Conservation (phyloP, 1,140 invertebrate species). For the Pseudomyrmex sp. region DNA sequence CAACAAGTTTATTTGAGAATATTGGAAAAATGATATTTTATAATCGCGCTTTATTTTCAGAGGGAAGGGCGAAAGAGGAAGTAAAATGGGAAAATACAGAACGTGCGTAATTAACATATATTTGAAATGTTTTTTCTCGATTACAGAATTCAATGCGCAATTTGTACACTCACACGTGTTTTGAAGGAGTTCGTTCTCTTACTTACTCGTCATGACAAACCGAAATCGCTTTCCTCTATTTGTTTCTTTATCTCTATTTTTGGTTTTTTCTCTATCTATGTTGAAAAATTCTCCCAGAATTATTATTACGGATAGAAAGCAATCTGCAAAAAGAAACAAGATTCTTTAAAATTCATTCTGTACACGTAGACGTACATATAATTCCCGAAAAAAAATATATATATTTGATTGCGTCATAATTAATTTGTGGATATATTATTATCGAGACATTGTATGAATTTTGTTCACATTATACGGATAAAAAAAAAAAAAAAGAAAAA, state of each 20-base stretch:
- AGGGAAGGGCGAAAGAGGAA: background rate
- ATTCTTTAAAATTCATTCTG: background rate
- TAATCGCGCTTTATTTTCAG: too few species aligned
- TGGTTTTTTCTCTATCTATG: background rate
- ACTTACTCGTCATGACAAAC: background rate
- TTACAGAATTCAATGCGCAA: background rate
- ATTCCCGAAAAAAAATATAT: background rate
- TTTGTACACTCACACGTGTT: background rate
- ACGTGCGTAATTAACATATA: conserved; percentile 1
- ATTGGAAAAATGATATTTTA: too few species aligned
- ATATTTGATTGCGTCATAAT: too few species aligned
- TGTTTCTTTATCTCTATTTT: too few species aligned
- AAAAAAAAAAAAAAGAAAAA: too few species aligned
- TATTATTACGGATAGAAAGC: background rate
- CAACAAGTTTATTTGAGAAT: too few species aligned
- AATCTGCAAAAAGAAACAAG: conserved; percentile 12
- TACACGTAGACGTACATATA: background rate
- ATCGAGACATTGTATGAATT: background rate
- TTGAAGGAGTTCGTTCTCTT: background rate
- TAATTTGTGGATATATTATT: background rate
- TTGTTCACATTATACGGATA: too few species aligned
- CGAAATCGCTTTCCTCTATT: background rate
- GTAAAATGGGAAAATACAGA: background rate
- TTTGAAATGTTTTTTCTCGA: background rate
- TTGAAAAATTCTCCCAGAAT: background rate